Base-by-base conservation (phyloP, 2,888 invertebrate genomes). In the Cremastinae sp. region DNA sequence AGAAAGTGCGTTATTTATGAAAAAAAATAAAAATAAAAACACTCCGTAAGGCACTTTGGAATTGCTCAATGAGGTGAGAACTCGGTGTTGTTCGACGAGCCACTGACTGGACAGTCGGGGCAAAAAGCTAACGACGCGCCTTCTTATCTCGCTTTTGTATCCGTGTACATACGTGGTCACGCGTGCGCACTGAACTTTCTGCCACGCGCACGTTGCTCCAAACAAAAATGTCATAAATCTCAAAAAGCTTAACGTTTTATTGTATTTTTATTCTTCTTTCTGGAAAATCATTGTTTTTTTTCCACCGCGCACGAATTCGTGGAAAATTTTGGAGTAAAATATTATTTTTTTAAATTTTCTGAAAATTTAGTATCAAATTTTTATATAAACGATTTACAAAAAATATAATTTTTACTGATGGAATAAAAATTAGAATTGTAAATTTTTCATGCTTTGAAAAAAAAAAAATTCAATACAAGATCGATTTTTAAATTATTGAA, bases 141-240 rank as follows among this genome's bases (percentile, higher is more conserved):
- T 18, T 22, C 10, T n/a, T 20, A 8, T 9, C 41, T n/a, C 22
- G 20, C 55, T n/a, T n/a, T n/a, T n/a, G 55, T 35, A 14, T 37
- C n/a, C n/a, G 28, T 12, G 37, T 18, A 43, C 56, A 35, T 76
- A 82, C 82, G 82, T 81, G 82, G 80, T 78, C 82, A 73, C 79
- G 82, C 81, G 79, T 47, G 81, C 82, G 81, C 79, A 64, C 20
- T 35, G 1, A 1, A 3, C 1, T 0, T 1, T 53, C 10, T 79
- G 79, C 81, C 82, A 82, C 82, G 81, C 81, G 81, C 69, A 49
- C 59, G 1, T n/a, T 43, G 7, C 14, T 43, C 14, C 43, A n/a
- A n/a, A n/a, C 5, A 28, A 28, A 28, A 28, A 28, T 3, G 28
- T 9, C 49, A 49, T 18, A 49, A 49, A 41, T 49, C 18, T 8